Evolutionary conservation across 35 echinoderm and acorn worm species (phyloP).

Genomic region (Apostichopus californicus): DNA sequence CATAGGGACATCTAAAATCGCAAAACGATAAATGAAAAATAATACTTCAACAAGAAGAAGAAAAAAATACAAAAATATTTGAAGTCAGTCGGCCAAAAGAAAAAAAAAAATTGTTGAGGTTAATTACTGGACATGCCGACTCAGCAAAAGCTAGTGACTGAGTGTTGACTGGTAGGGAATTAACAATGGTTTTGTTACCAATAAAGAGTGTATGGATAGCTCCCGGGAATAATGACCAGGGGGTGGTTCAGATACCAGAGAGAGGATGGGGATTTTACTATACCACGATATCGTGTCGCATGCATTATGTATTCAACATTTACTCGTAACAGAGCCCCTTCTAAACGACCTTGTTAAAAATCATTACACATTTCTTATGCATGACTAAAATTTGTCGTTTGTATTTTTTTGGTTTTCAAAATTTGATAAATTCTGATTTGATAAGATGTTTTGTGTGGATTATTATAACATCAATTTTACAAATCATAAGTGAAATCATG

Average conservation of each 20-base stretch:
- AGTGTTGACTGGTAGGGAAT: constrained; percentile 30
- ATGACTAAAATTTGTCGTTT: no score
- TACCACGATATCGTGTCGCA: no score
- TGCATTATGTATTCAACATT: no score
- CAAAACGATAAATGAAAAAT: not conserved
- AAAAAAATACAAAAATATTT: not conserved
- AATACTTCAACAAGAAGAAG: not conserved
- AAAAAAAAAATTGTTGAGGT: constrained; percentile 13
- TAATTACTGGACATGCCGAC: not conserved
- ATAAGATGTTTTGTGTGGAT: no score
- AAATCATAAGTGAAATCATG: no score
- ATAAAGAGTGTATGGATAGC: constrained; percentile 15
- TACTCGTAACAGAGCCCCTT: no score
- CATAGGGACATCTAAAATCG: not conserved
- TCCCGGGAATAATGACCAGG: constrained; percentile 23
- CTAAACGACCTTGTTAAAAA: no score
- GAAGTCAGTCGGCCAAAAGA: not conserved
- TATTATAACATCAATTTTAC: no score
- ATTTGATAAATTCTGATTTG: no score
- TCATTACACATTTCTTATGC: no score
- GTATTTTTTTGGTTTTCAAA: no score
- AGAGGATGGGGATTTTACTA: no score
- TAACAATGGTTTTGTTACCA: constrained; percentile 59
- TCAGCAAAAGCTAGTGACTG: constrained; percentile 18
- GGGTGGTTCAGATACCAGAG: not conserved